These are phyloP conservation scores for Chaetodon trifascialis DNA, from an alignment of 2,113 vertebrate genomes.

Conservation along the genomic window DNA sequence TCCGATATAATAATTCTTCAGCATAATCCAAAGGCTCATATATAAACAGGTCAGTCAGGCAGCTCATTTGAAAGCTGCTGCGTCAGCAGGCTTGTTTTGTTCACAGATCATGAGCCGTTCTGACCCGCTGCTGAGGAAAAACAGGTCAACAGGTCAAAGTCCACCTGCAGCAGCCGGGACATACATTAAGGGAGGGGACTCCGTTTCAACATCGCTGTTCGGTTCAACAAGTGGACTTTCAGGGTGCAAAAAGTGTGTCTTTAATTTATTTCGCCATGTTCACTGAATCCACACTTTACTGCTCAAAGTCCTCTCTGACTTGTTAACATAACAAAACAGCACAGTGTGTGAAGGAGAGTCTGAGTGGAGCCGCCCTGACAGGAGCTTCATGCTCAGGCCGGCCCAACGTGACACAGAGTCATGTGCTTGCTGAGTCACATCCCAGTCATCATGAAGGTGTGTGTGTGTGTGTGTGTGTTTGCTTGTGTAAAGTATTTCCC, in stretches of 20 bases:
- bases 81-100: background rate
- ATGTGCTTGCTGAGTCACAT: slow-evolving; percentile 73
- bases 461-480: background rate
- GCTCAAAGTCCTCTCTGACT: background rate
- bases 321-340: background rate
- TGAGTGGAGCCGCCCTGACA: background rate
- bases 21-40: background rate
- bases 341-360: background rate
- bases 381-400: background rate
- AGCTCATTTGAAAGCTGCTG: slow-evolving; percentile 1
- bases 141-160: slow-evolving; percentile 45
- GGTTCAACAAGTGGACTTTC: background rate
- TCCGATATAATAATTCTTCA: background rate
- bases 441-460: slow-evolving; percentile 9
- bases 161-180: slow-evolving; percentile 10
- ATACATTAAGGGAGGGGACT: too few species aligned
- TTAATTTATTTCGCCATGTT: background rate
- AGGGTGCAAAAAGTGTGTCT: background rate
- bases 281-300: background rate
- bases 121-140: slow-evolving; percentile 7
- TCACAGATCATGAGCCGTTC: background rate
- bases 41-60: background rate
- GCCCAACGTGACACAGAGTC: slow-evolving; percentile 52
- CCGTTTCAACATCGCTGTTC: background rate
- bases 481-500: background rate